Evolutionary conservation across 2,797 vertebrate species (phyloP).

Genomic region (Rhinichthys osculus): DNA sequence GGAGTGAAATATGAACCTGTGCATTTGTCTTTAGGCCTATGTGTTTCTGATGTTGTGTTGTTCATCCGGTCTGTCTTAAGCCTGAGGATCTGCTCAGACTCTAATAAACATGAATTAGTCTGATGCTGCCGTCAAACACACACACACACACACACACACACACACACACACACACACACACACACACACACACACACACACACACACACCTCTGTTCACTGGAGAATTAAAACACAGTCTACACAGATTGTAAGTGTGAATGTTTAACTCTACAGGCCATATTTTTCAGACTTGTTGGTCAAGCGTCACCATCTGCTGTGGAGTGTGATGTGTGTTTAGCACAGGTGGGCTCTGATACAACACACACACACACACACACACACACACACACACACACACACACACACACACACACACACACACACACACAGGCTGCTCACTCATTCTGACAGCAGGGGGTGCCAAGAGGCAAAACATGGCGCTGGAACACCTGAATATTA

Average conservation of each 20-base stretch:
- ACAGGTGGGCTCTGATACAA: constrained; percentile 9
- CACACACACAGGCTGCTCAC: neutral
- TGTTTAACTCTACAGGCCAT: constrained; percentile 37
- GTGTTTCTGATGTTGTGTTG: neutral
- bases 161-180: neutral
- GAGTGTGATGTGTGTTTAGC: constrained; percentile 30
- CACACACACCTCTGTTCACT: neutral
- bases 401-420: constrained; percentile 38
- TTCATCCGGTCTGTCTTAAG: constrained; percentile 14
- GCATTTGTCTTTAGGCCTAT: neutral
- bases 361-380: constrained; percentile 27
- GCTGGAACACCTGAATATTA: neutral
- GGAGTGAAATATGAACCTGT: neutral
- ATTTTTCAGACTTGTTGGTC: constrained; percentile 40
- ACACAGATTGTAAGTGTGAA: constrained; percentile 26
- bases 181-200: neutral
- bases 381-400: neutral
- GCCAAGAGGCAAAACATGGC: constrained; percentile 17
- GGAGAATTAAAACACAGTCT: neutral
- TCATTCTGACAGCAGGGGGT: constrained; percentile 41
- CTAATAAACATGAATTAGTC: constrained; percentile 41
- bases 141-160: neutral
- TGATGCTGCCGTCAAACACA: constrained; percentile 10
- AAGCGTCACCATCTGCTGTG: constrained; percentile 42
- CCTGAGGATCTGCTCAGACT: constrained; percentile 17